These are phyloP conservation scores for Macroglossus sobrinus DNA, from an alignment of 2,113 vertebrate genomes.

Conservation along the genomic window DNA sequence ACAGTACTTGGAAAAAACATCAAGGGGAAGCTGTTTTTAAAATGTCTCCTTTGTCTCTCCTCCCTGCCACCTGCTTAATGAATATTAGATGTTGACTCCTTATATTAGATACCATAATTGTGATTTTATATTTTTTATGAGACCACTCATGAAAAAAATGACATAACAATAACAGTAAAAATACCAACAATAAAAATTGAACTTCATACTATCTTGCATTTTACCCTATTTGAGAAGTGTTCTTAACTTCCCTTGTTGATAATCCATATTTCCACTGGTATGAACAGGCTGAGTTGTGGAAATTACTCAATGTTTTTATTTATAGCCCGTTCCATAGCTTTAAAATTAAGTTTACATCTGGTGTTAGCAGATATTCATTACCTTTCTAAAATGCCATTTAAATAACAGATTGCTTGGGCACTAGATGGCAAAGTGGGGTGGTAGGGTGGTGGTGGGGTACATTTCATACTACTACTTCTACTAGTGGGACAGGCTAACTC, in stretches of 20 bases:
- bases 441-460: not conserved
- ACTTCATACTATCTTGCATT: not conserved
- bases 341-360: conserved; percentile 67
- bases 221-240: not conserved
- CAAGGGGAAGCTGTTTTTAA: not conserved
- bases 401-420: conserved; percentile 70
- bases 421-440: conserved; percentile 34
- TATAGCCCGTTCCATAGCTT: conserved; percentile 39
- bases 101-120: not conserved
- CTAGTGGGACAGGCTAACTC: not conserved
- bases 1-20: not conserved
- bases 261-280: not conserved
- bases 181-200: not conserved
- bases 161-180: not conserved
- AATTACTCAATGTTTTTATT: conserved; percentile 64
- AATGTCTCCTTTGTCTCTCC: not conserved
- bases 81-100: not conserved
- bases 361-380: conserved; percentile 71
- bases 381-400: conserved; percentile 71
- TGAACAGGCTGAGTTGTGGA: not conserved
- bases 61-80: not conserved
- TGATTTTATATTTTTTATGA: not conserved
- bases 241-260: not conserved
- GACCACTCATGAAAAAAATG: not conserved
- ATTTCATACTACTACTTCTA: conserved; percentile 39